Conservation (phyloP, 1,140 invertebrate genomes). For the Samia ricini region DNA sequence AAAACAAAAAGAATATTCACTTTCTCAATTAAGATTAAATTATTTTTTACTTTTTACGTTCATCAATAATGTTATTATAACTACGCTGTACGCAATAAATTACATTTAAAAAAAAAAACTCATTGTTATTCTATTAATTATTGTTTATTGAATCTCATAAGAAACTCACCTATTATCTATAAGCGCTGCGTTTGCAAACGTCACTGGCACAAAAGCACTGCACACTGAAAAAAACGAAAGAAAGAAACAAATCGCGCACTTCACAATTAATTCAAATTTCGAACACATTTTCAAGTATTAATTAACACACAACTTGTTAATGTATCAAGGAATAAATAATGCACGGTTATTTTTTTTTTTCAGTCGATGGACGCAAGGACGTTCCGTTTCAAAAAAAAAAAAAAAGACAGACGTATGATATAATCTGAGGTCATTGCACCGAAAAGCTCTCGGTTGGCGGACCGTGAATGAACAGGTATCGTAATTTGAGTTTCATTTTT, state of each 20-base stretch:
- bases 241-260: slow-evolving; percentile 17
- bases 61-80: no score
- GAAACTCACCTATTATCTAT: slow-evolving; percentile 14
- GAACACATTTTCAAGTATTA: slow-evolving; percentile 10
- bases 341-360: slow-evolving; percentile 26
- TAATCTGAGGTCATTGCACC: slow-evolving; percentile 48
- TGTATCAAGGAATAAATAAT: slow-evolving; percentile 1
- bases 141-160: background rate
- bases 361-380: slow-evolving; percentile 60
- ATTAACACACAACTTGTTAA: slow-evolving; percentile 10
- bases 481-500: slow-evolving; percentile 37
- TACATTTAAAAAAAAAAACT: no score
- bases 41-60: no score
- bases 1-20: no score
- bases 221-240: slow-evolving; percentile 14
- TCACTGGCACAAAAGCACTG: slow-evolving; percentile 21
- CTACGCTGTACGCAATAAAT: no score
- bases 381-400: slow-evolving; percentile 48
- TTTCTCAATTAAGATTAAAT: no score
- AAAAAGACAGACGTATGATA: slow-evolving; percentile 49
- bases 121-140: background rate
- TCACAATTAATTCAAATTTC: slow-evolving; percentile 12
- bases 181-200: slow-evolving; percentile 4
- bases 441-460: slow-evolving; percentile 35
- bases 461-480: slow-evolving; percentile 55